phyloP scores from a whole-genome alignment of 2,888 invertebrate genomes.

The Tipula lateralis region DNA sequence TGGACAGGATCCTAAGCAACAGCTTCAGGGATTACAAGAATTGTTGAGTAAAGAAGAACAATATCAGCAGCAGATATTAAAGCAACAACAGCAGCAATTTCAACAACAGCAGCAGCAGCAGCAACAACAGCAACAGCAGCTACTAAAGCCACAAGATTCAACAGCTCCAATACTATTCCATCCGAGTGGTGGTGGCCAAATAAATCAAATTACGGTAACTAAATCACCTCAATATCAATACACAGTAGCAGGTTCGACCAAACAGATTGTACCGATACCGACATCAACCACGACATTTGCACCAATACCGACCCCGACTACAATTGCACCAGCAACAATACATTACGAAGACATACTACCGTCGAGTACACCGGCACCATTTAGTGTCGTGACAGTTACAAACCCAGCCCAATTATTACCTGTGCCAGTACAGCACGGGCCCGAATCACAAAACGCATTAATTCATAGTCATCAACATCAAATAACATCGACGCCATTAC shows the following conservation, averaged over 20 bases:
- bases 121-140: neutral
- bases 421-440: neutral
- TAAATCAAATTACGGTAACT: neutral
- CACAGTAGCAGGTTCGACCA: constrained; percentile 25
- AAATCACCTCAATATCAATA: neutral
- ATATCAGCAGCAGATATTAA: neutral
- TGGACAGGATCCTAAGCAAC: constrained; percentile 29
- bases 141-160: constrained; percentile 42
- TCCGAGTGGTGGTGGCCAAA: constrained; percentile 34
- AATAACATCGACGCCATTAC: neutral
- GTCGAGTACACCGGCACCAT: neutral
- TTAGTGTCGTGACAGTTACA: neutral
- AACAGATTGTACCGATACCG: neutral
- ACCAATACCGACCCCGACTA: neutral
- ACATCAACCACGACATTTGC: neutral
- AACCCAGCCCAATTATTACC: neutral
- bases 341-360: neutral
- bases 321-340: neutral
- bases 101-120: constrained; percentile 2
- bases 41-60: neutral
- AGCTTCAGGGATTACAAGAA: constrained; percentile 14
- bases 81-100: constrained; percentile 4
- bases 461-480: neutral
- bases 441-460: neutral
- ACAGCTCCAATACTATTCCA: constrained; percentile 46